Conservation (phyloP, 2,888 invertebrate species). For the Drosophila limbata region DNA sequence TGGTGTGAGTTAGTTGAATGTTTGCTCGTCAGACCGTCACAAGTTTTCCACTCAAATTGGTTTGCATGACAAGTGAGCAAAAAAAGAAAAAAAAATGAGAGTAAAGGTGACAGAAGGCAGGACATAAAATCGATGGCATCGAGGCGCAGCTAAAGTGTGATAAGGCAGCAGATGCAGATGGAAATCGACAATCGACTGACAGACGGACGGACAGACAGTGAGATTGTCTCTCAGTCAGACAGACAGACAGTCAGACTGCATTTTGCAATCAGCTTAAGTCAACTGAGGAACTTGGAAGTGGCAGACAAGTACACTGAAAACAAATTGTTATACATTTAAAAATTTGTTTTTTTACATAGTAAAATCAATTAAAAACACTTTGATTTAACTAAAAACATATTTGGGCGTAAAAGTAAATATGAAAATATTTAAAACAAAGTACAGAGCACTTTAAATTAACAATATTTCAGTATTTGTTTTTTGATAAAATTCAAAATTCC, state of each 20-base stretch:
- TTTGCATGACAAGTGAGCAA: constrained; percentile 41
- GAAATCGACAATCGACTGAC: constrained; percentile 23
- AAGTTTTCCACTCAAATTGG: constrained; percentile 54
- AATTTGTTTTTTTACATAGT: no score
- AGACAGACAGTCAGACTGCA: constrained; percentile 25
- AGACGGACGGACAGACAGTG: not conserved
- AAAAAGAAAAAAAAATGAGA: not conserved
- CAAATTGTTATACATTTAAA: not conserved
- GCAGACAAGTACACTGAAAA: constrained; percentile 2
- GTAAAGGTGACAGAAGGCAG: constrained; percentile 13
- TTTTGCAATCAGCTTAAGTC: constrained; percentile 69
- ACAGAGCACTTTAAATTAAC: no score
- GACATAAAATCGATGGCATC: constrained; percentile 67
- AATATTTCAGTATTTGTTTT: no score
- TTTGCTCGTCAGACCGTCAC: constrained; percentile 51
- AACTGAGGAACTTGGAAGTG: constrained; percentile 20
- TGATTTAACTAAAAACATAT: no score
- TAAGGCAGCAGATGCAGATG: constrained; percentile 42
- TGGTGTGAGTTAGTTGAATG: constrained; percentile 39
- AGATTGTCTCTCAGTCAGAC: not conserved
- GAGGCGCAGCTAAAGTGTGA: constrained; percentile 28
- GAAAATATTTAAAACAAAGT: no score
- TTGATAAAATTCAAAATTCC: no score
- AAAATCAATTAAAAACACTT: no score
- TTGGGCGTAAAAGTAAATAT: no score